A percentile compares a stretch with the other conserved stretches of the same genome.
These are phyloP conservation scores for Monomorium pharaonis DNA, from an alignment of 1,140 invertebrate species.

Conservation along the genomic window DNA sequence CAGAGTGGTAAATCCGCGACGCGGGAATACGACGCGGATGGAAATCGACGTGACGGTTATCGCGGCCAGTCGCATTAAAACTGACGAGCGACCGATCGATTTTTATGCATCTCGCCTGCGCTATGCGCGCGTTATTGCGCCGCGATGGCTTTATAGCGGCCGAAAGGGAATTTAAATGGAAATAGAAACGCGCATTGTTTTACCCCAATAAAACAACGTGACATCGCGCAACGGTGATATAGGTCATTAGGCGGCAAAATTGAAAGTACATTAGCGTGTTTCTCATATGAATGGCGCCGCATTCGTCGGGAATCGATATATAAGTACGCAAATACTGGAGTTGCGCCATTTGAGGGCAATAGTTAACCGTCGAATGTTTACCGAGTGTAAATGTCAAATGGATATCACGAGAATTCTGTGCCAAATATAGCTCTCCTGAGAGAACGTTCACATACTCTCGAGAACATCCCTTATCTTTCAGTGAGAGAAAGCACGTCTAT, in stretches of 20 bases:
- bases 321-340: conserved; percentile 7
- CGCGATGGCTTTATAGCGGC: conserved; percentile 37
- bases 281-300: conserved; percentile 3
- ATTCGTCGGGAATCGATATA: conserved; percentile 29
- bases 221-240: conserved; percentile 6
- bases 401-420: background rate
- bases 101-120: conserved; percentile 33
- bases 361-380: background rate
- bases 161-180: conserved; percentile 52
- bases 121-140: conserved; percentile 31
- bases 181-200: conserved; percentile 52
- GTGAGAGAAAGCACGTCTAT: background rate
- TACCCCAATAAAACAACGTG: conserved; percentile 37
- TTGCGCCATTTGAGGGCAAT: background rate
- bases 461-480: background rate
- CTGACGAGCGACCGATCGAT: conserved; percentile 32
- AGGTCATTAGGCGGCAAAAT: conserved; percentile 27
- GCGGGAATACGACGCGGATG: background rate
- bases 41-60: conserved; percentile 32
- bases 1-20: conserved; percentile 3
- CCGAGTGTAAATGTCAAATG: background rate
- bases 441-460: background rate
- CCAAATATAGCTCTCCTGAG: background rate
- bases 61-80: conserved; percentile 46
- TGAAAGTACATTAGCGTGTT: conserved; percentile 22